Evolutionary conservation across 2,113 vertebrate species (phyloP).

Genomic region (Corydoras maculifer): DNA sequence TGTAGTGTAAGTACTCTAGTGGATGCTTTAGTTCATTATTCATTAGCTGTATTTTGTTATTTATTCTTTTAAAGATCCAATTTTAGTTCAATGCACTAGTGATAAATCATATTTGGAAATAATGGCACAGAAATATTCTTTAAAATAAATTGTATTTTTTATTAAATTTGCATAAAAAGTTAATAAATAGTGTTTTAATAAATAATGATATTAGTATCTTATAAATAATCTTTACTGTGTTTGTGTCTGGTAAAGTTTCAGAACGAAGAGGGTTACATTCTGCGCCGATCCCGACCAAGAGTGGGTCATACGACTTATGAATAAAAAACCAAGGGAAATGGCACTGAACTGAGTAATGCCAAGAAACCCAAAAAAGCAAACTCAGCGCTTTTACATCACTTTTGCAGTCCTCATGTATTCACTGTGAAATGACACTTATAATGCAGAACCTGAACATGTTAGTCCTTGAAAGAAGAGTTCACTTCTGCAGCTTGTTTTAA

Average conservation of each 20-base stretch:
- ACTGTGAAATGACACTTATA: background rate
- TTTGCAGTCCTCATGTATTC: background rate
- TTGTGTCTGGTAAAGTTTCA: conserved; percentile 11
- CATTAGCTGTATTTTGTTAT: no score
- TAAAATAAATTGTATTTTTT: background rate
- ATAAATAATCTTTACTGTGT: background rate
- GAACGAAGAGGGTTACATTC: background rate
- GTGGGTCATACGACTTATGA: conserved; percentile 22
- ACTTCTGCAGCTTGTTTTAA: background rate
- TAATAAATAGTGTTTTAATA: background rate
- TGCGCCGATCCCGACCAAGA: conserved; percentile 11
- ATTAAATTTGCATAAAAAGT: background rate
- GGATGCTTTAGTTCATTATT: no score
- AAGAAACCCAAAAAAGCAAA: background rate
- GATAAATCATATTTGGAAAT: background rate
- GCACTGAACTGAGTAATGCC: accelerated
- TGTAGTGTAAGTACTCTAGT: conserved; percentile 56
- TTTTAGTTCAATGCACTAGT: background rate
- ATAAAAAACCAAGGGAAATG: background rate
- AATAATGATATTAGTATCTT: no score
- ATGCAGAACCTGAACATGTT: background rate
- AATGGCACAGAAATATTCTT: background rate
- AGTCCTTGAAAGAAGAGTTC: background rate
- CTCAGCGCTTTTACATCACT: background rate
- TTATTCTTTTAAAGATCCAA: no score